Evolutionary conservation across 2,797 vertebrate genomes (phyloP), one percentile per base, ranked within the genome.

Genomic region (Echeneis naucrates): DNA sequence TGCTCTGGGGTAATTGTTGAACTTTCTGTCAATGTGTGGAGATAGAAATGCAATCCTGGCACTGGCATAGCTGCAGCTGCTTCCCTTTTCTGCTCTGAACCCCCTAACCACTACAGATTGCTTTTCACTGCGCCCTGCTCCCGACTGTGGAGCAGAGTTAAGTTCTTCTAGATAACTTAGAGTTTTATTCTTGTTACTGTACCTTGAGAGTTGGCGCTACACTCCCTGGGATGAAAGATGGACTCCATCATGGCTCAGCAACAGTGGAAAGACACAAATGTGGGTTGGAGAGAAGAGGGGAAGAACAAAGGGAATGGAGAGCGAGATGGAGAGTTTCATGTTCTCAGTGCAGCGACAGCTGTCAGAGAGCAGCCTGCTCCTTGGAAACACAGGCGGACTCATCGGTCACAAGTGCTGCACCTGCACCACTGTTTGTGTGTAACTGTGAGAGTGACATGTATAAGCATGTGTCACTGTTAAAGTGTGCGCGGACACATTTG

Each of bases 1-100:
- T 48, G 67, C 78, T 78, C 71, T 44, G 70, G 85, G 79, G 83
- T 89, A 82, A 91, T 85, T 90, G 86, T 88, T 91, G 80, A 88
- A 92, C 81, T 87, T 84, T 88, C 82, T 88, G 75, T 90, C 89
- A 88, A 84, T 77, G 81, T 78, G 86, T 83, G 84, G 87, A 86
- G 85, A 87, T 75, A 81, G 78, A 92, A 90, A 91, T 87, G 78
- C 65, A 87, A 83, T 91, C 81, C 76, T 93, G 89, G 86, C 87
- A 80, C 72, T 66, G 75, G 75, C 71, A 67, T 64, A 3, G 54
- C 66, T 87, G 77, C 93, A 92, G 91, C 90, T 93, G 92, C 76
- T 91, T 92, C 86, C 66, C 83, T 79, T 86, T 77, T 87, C 78
- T 73, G 73, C 64, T 78, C 83, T 62, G 67, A 72, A 78, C 60